Evolutionary conservation across 2,113 vertebrate species (phyloP), one percentile per base, ranked within the genome.

Genomic region (Cricetomys ansorgei): DNA sequence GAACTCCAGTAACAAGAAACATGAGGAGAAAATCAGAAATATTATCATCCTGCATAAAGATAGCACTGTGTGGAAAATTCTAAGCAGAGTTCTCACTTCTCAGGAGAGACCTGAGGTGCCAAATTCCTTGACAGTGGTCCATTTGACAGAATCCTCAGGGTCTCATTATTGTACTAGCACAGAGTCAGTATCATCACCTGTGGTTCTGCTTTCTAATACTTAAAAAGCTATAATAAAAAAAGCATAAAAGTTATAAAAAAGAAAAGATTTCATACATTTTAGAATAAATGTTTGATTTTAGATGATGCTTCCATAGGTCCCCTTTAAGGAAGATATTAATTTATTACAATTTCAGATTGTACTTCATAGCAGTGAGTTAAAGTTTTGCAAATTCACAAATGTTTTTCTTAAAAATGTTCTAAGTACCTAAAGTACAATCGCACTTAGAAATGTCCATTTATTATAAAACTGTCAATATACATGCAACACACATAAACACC

Each of bases 121-220:
- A n/a, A 17, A 70, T 67, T 95, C 27, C 55, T 45, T 43, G 31
- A 7, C 45, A 37, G 5, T 59, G 59, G 7, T 50, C 11, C 17
- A 29, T 76, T 48, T 55, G 67, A 73, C 29, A 67, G 31, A 5
- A 57, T 53, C 15, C 4, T 92, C 15, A 13, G 12, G 12, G 64
- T 31, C 21, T 87, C 59, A 87, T 13, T 55, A 21, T 23, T 70
- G 69, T 27, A 29, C 19, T 50, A 84, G 17, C 37, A 15, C 37
- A 87, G 59, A 75, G 31, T 87, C 53, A 86, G 3, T 55, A 77
- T 31, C 62, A 62, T 43, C 3, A 75, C 48, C 53, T 48, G 59
- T 1, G 50, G n/a, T 64, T 91, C 94, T 88, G 50, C 73, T 91
- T 2, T 83, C 80, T 80, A 93, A 97, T 92, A 83, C 59, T 37